Evolutionary conservation across 2,888 invertebrate species (phyloP), one percentile per base, ranked within the genome.

Genomic region (Orthosia incerta): DNA sequence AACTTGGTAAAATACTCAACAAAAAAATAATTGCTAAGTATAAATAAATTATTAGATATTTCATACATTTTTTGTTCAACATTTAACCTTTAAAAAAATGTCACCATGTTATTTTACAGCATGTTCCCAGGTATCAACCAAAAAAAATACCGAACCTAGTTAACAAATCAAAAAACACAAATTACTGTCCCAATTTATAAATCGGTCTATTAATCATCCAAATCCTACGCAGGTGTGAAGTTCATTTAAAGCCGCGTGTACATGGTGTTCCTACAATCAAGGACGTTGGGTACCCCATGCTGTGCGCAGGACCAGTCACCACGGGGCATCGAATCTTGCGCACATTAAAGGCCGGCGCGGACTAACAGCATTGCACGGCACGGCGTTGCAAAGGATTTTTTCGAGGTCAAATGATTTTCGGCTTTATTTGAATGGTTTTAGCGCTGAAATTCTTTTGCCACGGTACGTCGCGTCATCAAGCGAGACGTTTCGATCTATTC

Each of bases 271-370:
- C 85, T 91, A 92, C 85, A 83, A 81, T 70, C 79, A 87, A 91
- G 91, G 90, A 91, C 82, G 78, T 71, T 61, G 75, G 70, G 53
- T 79, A 84, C 92, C 91, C 90, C 94, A 93, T 90, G 89, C 89
- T 82, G 94, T 68, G 93, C 78, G 73, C 86, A 89, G 91, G 91
- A 91, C 89, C 88, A 83, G 69, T 75, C 92, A 45, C 94, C 76
- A 86, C 94, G 90, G 93, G 95, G 88, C 86, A 86, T 85, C 91
- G 76, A 85, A 86, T 88, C 88, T 84, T 73, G 88, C 88, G 88
- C 89, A 88, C 88, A 86, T 90, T 91, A 39, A 39, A 39, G 39
- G 39, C 39, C 39, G 39, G 39, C 39, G 39, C 9, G 39, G 39
- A 39, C 39, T 39, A 39, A 39, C 9, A 39, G 39, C 39, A 9